Evolutionary conservation across 2,888 invertebrate genomes (phyloP).

Genomic region (Laspeyria flexula): DNA sequence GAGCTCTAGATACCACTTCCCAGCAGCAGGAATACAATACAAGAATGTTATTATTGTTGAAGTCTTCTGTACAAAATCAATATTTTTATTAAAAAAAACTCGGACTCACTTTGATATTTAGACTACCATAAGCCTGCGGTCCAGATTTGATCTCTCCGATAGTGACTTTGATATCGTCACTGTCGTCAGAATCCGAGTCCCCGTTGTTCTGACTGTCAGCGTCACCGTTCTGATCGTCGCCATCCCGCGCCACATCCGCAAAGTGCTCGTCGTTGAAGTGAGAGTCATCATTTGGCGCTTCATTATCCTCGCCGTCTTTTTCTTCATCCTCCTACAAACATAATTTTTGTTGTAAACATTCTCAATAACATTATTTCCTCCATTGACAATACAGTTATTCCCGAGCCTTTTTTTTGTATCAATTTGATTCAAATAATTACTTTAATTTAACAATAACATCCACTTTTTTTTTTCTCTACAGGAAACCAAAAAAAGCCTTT

Average conservation of each 20-base stretch:
- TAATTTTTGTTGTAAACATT: neutral
- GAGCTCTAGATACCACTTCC: no score
- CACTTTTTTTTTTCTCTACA: no score
- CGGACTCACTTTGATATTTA: conserved; percentile 88
- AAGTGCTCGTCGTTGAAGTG: conserved; percentile 82
- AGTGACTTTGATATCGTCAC: conserved; percentile 96
- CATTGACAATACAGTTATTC: no score
- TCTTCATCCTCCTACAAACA: conserved; percentile 67
- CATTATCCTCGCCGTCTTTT: conserved; percentile 79
- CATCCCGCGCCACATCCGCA: conserved; percentile 74
- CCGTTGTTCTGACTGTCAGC: conserved; percentile 84
- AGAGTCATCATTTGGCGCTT: conserved; percentile 80
- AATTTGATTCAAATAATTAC: no score
- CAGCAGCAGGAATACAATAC: no score
- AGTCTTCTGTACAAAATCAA: no score
- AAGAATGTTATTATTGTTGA: no score
- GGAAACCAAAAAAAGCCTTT: no score
- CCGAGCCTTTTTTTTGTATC: no score
- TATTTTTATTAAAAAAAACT: no score
- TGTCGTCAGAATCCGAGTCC: conserved; percentile 89
- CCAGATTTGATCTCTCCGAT: conserved; percentile 95
- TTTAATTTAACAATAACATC: no score
- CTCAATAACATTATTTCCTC: neutral
- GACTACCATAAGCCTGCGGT: conserved; percentile 88
- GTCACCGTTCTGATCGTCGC: conserved; percentile 74